These are phyloP conservation scores for Lamellibrachia luymesi DNA, from an alignment of 1,140 invertebrate genomes.

Conservation along the genomic window DNA sequence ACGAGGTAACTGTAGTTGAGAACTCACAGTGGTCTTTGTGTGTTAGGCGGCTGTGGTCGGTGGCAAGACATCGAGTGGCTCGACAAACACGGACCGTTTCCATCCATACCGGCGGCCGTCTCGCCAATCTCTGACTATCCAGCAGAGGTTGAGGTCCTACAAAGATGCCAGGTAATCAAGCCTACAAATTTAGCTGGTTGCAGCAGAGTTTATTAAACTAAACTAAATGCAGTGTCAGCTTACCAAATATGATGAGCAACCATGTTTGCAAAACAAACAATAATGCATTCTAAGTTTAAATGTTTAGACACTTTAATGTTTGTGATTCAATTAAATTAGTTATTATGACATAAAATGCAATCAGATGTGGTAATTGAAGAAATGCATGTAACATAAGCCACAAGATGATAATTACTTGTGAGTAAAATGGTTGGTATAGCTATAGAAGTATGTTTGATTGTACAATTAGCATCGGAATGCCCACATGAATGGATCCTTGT, in stretches of 20 bases:
- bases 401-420: too few relatives aligned
- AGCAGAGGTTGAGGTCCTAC: background rate
- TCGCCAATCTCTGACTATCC: background rate
- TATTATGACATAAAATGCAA: too few relatives aligned
- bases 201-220: too few relatives aligned
- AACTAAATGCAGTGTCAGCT: too few relatives aligned
- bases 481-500: background rate
- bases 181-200: background rate
- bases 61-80: background rate
- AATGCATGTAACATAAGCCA: too few relatives aligned
- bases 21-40: background rate
- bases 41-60: background rate
- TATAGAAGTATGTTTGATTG: background rate
- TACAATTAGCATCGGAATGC: background rate
- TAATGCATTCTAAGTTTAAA: too few relatives aligned
- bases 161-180: background rate
- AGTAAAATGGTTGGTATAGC: background rate
- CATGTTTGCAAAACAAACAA: too few relatives aligned
- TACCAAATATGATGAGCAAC: too few relatives aligned
- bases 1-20: background rate
- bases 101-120: background rate
- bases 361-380: too few relatives aligned
- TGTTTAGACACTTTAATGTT: too few relatives aligned
- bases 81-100: background rate
- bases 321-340: too few relatives aligned